Percentiles rank a stretch among this genome's conserved stretches.
Conservation (phyloP, 2,888 invertebrate species). For the Cerceris rybyensis region DNA sequence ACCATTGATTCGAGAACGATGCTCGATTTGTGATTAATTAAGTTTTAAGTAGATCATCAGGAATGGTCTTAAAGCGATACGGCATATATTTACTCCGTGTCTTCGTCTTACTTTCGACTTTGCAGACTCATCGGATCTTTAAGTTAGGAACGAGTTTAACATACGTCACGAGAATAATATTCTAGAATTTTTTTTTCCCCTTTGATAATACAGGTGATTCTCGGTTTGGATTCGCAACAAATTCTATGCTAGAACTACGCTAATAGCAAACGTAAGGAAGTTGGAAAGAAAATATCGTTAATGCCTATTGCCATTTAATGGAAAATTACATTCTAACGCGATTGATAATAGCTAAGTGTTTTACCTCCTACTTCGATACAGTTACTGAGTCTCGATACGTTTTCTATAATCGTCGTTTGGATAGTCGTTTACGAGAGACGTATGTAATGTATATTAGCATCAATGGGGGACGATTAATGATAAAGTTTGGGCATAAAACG, state of each 20-base stretch:
- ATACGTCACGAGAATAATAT: constrained; percentile 5
- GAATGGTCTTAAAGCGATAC: not conserved
- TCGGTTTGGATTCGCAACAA: not conserved
- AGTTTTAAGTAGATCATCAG: not conserved
- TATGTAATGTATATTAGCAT: not conserved
- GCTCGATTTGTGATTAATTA: not conserved
- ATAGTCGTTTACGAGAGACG: not conserved
- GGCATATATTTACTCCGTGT: not conserved
- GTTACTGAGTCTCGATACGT: too few species aligned
- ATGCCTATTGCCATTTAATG: too few species aligned
- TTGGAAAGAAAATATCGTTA: too few species aligned
- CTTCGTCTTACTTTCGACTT: not conserved
- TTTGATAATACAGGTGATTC: not conserved
- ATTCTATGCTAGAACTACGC: too few species aligned
- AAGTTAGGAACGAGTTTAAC: not conserved
- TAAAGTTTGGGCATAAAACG: too few species aligned
- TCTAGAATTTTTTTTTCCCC: not conserved
- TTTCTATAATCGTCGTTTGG: not conserved
- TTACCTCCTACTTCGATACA: not conserved
- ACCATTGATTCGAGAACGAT: not conserved
- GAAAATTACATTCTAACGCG: not conserved
- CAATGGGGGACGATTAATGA: too few species aligned
- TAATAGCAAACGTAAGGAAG: too few species aligned
- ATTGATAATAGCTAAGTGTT: not conserved
- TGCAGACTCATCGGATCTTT: constrained; percentile 3